A percentile compares a stretch with the other conserved stretches of the same genome.
These are phyloP conservation scores for Leptobrachium ailaonicum DNA, from an alignment of 2,113 vertebrate species.

Conservation along the genomic window DNA sequence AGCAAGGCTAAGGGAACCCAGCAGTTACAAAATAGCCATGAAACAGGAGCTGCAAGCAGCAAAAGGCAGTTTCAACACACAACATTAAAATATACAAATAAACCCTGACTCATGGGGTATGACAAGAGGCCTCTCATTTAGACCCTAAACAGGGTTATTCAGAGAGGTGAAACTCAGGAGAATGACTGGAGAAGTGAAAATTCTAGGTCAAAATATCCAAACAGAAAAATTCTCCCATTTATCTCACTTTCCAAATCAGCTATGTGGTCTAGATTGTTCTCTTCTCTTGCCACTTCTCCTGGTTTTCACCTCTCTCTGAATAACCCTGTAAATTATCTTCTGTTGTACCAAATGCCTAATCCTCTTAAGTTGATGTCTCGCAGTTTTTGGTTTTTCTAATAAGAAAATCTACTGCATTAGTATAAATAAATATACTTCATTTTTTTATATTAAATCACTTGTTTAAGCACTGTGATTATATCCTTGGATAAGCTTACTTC, in stretches of 20 bases:
- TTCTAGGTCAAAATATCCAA: too few species aligned
- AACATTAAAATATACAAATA: too few species aligned
- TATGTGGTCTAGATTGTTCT: too few species aligned
- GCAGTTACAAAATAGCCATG: background rate
- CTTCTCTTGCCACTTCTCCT: too few species aligned
- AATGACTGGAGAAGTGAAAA: too few species aligned
- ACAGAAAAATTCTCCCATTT: too few species aligned
- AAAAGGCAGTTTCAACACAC: too few species aligned
- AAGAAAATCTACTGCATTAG: background rate
- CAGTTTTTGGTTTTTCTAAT: background rate
- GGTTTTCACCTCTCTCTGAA: too few species aligned
- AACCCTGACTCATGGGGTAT: background rate
- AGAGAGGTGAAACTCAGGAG: too few species aligned
- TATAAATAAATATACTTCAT: constrained; percentile 10
- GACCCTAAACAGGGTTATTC: too few species aligned
- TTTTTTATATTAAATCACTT: constrained; percentile 1
- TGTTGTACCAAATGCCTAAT: background rate
- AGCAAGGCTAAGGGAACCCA: background rate
- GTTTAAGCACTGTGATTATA: constrained; percentile 8
- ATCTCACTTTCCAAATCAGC: too few species aligned
- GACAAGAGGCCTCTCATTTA: background rate
- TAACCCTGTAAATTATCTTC: too few species aligned
- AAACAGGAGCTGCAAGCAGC: background rate
- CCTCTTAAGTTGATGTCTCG: background rate
- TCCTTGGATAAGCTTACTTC: background rate